Evolutionary conservation across 2,888 invertebrate genomes (phyloP).

Genomic region (Melanchra persicariae): DNA sequence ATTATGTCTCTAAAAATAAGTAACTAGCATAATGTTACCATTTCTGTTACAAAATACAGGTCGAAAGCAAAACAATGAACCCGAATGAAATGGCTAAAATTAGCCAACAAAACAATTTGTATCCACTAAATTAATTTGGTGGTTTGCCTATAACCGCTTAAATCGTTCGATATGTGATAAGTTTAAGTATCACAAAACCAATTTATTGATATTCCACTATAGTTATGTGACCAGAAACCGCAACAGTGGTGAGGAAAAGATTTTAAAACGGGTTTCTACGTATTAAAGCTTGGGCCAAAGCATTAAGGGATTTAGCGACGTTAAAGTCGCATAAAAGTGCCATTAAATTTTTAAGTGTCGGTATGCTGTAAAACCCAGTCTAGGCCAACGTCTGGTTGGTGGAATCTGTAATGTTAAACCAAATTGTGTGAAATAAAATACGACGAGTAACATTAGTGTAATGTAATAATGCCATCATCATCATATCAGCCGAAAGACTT

Average conservation of each 20-base stretch:
- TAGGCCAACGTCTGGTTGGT: slow-evolving; percentile 36
- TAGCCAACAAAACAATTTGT: not conserved
- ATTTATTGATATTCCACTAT: not conserved
- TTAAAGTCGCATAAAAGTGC: slow-evolving; percentile 40
- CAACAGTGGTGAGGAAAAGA: not conserved
- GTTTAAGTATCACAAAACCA: not conserved
- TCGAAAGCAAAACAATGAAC: not conserved
- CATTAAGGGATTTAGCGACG: slow-evolving; percentile 38
- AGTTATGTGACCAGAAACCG: not conserved
- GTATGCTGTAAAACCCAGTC: slow-evolving; percentile 39
- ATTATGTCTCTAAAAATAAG: not conserved
- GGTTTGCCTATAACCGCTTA: not conserved
- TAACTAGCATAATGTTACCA: not conserved
- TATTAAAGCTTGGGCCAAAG: slow-evolving; percentile 31
- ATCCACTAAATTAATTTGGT: slow-evolving; percentile 10
- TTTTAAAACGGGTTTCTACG: slow-evolving; percentile 19
- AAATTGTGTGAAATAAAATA: slow-evolving; percentile 24
- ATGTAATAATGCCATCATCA: too few species aligned
- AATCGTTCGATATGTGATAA: not conserved
- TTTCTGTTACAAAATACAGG: not conserved
- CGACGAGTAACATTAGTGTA: not conserved
- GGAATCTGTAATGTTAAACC: slow-evolving; percentile 17
- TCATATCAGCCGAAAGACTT: too few species aligned
- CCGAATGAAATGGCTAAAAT: not conserved
- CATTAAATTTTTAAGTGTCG: slow-evolving; percentile 43